phyloP scores from a whole-genome alignment of 2,113 vertebrate species.

The Hydropotes inermis region DNA sequence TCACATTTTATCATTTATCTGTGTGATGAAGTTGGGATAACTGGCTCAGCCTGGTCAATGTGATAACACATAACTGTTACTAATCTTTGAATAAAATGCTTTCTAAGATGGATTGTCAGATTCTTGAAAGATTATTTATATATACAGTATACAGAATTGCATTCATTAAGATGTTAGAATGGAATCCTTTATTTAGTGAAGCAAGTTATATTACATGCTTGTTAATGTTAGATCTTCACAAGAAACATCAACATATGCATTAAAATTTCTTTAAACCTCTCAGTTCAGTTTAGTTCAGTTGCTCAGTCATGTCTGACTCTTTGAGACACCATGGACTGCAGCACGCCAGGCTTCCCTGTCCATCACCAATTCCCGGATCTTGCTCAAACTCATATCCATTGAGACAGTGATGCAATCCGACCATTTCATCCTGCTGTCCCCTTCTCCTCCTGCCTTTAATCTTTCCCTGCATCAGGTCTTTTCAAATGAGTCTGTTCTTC shows the following conservation, averaged over 20 bases:
- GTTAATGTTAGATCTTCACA: neutral
- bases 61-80: neutral
- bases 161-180: neutral
- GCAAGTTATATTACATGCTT: neutral
- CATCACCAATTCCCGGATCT: neutral
- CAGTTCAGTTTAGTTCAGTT: neutral
- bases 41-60: neutral
- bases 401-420: rapidly evolving
- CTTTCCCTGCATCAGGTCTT: neutral
- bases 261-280: neutral
- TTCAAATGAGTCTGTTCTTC: neutral
- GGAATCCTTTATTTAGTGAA: neutral
- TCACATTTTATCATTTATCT: neutral
- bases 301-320: neutral
- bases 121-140: neutral
- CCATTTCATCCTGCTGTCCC: neutral
- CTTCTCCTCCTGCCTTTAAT: neutral
- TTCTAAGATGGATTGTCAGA: neutral
- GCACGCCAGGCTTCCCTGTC: neutral
- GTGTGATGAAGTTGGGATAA: neutral
- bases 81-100: neutral
- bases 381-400: neutral
- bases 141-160: neutral
- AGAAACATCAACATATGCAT: neutral
- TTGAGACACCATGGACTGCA: neutral